Percentiles rank a stretch among this genome's conserved stretches.
Conservation (phyloP, 2,888 invertebrate genomes). For the Epirrhoe alternata region DNA sequence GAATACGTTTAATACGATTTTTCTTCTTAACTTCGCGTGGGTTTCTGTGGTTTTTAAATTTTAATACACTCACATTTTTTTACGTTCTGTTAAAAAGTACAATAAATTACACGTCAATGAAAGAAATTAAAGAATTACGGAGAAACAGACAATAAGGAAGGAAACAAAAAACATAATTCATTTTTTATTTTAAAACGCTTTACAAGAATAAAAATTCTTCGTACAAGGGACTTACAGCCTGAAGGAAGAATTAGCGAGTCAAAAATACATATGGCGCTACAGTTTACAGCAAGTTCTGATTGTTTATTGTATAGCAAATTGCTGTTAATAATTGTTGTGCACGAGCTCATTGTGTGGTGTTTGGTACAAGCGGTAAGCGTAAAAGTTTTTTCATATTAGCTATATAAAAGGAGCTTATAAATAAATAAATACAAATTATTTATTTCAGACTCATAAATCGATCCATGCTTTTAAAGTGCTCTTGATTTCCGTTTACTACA, state of each 20-base stretch:
- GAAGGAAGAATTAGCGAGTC: constrained; percentile 61
- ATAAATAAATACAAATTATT: no score
- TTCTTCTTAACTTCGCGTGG: neutral
- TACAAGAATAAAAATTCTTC: constrained; percentile 9
- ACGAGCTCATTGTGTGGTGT: constrained; percentile 37
- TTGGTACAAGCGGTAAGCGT: constrained; percentile 21
- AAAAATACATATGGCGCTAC: constrained; percentile 71
- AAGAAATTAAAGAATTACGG: neutral
- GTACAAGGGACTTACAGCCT: constrained; percentile 40
- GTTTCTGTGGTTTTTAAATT: neutral
- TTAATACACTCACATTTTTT: neutral
- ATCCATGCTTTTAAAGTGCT: no score
- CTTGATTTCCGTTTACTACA: no score
- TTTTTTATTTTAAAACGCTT: neutral
- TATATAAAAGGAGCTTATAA: no score
- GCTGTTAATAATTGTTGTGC: constrained; percentile 62
- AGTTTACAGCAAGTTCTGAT: constrained; percentile 59
- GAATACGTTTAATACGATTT: neutral
- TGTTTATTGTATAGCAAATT: constrained; percentile 72
- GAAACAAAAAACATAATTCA: constrained; percentile 1
- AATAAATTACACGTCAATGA: neutral
- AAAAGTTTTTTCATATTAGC: neutral
- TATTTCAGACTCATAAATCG: no score
- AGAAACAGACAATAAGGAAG: neutral
- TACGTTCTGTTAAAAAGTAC: neutral